These are phyloP conservation scores for Caenorhabditis angaria DNA, from an alignment of 2,888 invertebrate genomes.

Conservation along the genomic window DNA sequence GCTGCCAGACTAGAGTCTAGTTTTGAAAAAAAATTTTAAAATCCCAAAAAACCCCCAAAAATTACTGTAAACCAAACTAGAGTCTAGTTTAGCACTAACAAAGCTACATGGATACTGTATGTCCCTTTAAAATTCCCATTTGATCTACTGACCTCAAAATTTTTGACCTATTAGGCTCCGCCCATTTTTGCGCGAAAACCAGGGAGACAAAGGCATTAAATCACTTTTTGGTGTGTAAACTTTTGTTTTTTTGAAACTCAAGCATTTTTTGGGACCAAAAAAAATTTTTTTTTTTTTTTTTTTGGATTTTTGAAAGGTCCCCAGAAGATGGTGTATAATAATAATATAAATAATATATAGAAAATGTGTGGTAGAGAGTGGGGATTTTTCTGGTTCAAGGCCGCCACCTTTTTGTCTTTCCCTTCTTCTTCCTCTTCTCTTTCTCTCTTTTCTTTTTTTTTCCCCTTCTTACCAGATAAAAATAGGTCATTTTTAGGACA, in stretches of 20 bases:
- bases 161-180: neutral
- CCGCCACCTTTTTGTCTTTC: neutral
- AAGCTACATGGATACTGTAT: too few species aligned
- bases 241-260: neutral
- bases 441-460: neutral
- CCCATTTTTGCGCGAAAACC: neutral
- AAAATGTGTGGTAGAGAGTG: neutral
- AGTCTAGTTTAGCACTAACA: too few species aligned
- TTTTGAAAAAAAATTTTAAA: too few species aligned
- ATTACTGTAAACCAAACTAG: too few species aligned
- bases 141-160: neutral
- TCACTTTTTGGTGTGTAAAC: neutral
- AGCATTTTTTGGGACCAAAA: too few species aligned
- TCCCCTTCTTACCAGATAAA: neutral
- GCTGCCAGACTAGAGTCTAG: too few species aligned
- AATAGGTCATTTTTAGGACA: slow-evolving; percentile 2
- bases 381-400: neutral
- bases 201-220: neutral
- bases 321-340: too few species aligned
- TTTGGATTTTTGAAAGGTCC: too few species aligned
- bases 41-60: too few species aligned
- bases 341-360: too few species aligned
- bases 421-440: neutral
- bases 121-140: neutral
- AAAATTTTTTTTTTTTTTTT: too few species aligned